These are phyloP conservation scores for Varanus salvator DNA, from an alignment of 2,113 vertebrate genomes.

Conservation along the genomic window DNA sequence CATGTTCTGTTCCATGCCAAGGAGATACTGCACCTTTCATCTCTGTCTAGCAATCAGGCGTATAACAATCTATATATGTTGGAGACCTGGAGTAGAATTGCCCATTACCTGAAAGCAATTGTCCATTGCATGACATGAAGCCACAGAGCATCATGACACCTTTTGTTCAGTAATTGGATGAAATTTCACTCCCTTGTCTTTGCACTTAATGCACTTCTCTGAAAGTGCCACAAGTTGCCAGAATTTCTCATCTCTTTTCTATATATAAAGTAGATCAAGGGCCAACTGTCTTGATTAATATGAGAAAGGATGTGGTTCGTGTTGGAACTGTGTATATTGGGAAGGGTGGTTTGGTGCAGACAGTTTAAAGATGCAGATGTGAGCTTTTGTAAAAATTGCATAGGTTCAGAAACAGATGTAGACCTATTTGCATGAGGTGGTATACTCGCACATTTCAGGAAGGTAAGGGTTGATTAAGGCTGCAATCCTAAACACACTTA, in stretches of 20 bases:
- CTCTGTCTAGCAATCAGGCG: slow-evolving; percentile 41
- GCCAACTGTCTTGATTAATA: no score
- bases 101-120: background rate
- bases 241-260: background rate
- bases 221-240: background rate
- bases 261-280: no score
- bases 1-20: slow-evolving; percentile 32
- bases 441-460: no score
- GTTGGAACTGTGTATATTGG: no score
- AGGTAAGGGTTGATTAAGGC: no score
- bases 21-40: slow-evolving; percentile 62
- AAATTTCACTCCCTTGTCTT: background rate
- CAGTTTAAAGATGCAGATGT: no score
- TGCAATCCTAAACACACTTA: no score
- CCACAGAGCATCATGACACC: background rate
- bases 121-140: background rate
- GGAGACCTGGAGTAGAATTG: background rate
- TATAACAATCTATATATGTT: slow-evolving; percentile 1
- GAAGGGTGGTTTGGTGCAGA: no score
- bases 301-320: no score
- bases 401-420: no score
- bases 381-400: no score
- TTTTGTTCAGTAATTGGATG: background rate
- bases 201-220: background rate
- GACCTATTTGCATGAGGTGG: no score